phyloP scores from a whole-genome alignment of 2,888 invertebrate species.

The Chorisops tibialis region DNA sequence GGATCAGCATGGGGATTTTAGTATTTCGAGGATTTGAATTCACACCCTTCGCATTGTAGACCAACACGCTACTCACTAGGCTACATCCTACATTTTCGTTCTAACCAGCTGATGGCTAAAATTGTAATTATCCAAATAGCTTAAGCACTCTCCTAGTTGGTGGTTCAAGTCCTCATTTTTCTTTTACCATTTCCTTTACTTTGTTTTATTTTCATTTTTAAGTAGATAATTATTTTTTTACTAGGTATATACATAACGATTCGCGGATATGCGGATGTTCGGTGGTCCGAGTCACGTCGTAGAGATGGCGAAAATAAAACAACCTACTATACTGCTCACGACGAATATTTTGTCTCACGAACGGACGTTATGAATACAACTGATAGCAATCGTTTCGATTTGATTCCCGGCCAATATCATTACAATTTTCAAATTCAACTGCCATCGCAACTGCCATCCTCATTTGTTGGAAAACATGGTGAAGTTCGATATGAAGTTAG shows the following conservation, averaged over 20 bases:
- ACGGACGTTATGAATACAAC: conserved; percentile 46
- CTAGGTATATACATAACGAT: conserved; percentile 11
- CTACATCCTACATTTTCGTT: no score
- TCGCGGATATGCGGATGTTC: not conserved
- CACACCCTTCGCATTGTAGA: no score
- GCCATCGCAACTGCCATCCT: conserved; percentile 64
- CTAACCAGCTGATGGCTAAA: no score
- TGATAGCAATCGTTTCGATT: conserved; percentile 62
- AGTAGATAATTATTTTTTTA: not conserved
- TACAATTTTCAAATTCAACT: conserved; percentile 73
- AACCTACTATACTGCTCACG: conserved; percentile 44
- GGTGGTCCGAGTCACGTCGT: not conserved
- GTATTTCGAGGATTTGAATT: no score
- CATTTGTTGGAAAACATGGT: conserved; percentile 72
- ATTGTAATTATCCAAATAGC: no score
- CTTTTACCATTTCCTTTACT: no score
- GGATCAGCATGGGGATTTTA: no score
- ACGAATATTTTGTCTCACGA: conserved; percentile 45
- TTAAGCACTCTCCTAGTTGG: no score
- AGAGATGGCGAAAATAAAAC: not conserved
- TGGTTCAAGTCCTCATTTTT: no score
- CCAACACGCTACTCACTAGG: no score
- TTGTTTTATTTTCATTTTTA: no score
- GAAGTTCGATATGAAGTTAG: conserved; percentile 74
- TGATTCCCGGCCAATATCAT: conserved; percentile 64